A percentile compares a stretch with the other conserved stretches of the same genome.
Conservation (phyloP, 1,140 invertebrate genomes). For the Drosophila cardini region DNA sequence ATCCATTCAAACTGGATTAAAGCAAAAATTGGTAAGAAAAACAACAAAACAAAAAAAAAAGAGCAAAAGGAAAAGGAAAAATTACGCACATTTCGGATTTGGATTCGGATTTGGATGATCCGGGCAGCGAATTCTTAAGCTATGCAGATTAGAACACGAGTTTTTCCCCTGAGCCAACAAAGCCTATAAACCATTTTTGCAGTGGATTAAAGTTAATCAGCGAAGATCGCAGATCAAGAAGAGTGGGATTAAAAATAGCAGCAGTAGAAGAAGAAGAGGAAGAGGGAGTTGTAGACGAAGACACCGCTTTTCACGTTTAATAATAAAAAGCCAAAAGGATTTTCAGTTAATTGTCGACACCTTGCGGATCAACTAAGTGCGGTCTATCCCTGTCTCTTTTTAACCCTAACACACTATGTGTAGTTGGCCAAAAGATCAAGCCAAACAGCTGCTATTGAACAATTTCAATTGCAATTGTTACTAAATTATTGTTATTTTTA, state of each 20-base stretch:
- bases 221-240: constrained; percentile 15
- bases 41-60: constrained; percentile 19
- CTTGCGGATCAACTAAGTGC: neutral
- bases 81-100: constrained; percentile 65
- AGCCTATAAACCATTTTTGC: constrained; percentile 7
- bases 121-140: constrained; percentile 63
- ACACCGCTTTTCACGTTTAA: constrained; percentile 55
- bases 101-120: constrained; percentile 64
- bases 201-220: constrained; percentile 59
- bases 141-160: constrained; percentile 62
- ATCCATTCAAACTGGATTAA: constrained; percentile 78
- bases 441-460: constrained; percentile 19
- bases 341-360: constrained; percentile 58
- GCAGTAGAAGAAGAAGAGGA: constrained; percentile 20
- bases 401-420: neutral
- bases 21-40: constrained; percentile 27
- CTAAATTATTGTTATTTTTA: constrained; percentile 26
- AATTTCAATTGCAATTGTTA: constrained; percentile 19
- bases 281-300: constrained; percentile 9
- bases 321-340: constrained; percentile 80
- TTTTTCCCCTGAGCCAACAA: constrained; percentile 49
- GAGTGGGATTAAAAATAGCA: constrained; percentile 33
- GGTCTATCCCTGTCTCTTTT: neutral
- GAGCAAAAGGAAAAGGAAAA: constrained; percentile 42
- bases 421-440: neutral